Conservation (phyloP, 2,797 vertebrate species). For the Rhadinocentrus ornatus region DNA sequence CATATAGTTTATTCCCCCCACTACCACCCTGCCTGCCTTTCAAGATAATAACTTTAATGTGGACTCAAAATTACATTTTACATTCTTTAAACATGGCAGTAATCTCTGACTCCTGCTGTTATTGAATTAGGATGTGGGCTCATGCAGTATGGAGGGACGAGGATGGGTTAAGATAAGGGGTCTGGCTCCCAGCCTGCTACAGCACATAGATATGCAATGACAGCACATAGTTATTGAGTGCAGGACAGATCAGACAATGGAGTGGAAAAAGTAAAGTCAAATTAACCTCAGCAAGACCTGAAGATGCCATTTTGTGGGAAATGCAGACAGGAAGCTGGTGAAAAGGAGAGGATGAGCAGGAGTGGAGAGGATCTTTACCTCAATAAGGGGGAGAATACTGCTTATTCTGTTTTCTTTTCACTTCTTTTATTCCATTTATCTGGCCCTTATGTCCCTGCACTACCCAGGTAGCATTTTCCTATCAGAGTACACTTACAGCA, state of each 20-base stretch:
- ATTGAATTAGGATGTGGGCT: slow-evolving; percentile 78
- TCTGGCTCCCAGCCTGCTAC: slow-evolving; percentile 60
- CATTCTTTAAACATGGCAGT: slow-evolving; percentile 81
- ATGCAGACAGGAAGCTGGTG: slow-evolving; percentile 39
- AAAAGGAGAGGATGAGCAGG: slow-evolving; percentile 47
- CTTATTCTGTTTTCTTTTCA: slow-evolving; percentile 63
- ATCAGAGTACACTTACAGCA: slow-evolving; percentile 18
- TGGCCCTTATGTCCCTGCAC: slow-evolving; percentile 47
- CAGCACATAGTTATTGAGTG: slow-evolving; percentile 69
- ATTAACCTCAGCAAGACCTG: slow-evolving; percentile 79
- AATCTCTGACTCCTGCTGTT: slow-evolving; percentile 83
- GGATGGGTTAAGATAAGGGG: slow-evolving; percentile 68
- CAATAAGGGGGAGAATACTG: slow-evolving; percentile 49
- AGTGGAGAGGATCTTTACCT: slow-evolving; percentile 62
- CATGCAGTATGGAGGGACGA: slow-evolving; percentile 58
- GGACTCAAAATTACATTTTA: slow-evolving; percentile 81
- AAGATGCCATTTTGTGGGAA: slow-evolving; percentile 58
- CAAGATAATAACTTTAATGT: slow-evolving; percentile 87
- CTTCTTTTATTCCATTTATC: slow-evolving; percentile 53
- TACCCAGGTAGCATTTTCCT: slow-evolving; percentile 44
- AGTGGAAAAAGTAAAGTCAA: slow-evolving; percentile 76
- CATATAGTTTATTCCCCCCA: slow-evolving; percentile 34
- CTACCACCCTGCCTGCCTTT: slow-evolving; percentile 62
- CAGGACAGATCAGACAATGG: slow-evolving; percentile 74
- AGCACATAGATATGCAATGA: slow-evolving; percentile 53